Conservation (phyloP, 2,797 vertebrate species). For the Tenualosa ilisha region DNA sequence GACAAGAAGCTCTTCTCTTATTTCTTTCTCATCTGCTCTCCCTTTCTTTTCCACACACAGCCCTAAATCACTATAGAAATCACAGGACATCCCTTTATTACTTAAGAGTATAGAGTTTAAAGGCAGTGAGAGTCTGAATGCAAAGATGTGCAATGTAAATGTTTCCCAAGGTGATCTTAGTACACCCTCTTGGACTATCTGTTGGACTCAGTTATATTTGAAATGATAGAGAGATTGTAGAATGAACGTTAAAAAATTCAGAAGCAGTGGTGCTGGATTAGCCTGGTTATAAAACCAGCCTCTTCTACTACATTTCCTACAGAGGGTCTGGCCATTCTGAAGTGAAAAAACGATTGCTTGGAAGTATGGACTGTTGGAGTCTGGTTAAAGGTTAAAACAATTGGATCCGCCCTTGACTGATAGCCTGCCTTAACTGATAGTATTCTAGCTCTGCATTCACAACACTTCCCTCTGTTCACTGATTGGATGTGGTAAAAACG, state of each 20-base stretch:
- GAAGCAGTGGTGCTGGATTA: background rate
- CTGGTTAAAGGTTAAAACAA: no score
- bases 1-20: background rate
- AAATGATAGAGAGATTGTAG: background rate
- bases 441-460: no score
- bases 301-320: no score
- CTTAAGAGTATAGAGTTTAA: background rate
- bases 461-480: no score
- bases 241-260: background rate
- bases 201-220: background rate
- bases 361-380: no score
- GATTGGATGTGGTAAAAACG: no score
- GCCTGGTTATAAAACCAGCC: no score
- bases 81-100: background rate
- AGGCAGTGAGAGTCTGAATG: background rate
- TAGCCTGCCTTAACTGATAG: no score
- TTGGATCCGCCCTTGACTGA: no score
- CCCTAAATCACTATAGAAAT: background rate
- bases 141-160: background rate
- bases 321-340: no score
- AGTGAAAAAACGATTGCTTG: no score
- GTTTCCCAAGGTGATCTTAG: background rate
- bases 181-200: background rate
- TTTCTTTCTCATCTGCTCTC: background rate
- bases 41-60: background rate